Evolutionary conservation across 2,113 vertebrate genomes (phyloP).

Genomic region (Motacilla tschutschensis): DNA sequence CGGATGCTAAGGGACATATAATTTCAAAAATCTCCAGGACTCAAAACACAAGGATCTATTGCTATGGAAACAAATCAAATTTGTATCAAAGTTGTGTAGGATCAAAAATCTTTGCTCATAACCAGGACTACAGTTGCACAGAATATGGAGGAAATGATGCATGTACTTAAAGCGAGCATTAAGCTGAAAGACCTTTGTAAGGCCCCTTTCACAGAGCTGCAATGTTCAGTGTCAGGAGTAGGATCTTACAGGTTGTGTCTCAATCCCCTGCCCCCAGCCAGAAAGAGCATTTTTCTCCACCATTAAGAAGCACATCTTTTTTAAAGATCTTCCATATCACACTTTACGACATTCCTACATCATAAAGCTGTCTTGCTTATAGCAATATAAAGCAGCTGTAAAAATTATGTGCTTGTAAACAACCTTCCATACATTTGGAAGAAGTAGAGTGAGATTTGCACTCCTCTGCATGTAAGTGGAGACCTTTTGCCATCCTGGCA

Average conservation of each 20-base stretch:
- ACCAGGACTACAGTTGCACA: constrained; percentile 49
- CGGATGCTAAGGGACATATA: neutral
- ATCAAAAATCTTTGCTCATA: constrained; percentile 65
- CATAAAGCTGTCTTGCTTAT: constrained; percentile 76
- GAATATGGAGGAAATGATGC: constrained; percentile 59
- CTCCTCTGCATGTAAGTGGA: constrained; percentile 12
- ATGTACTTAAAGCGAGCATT: constrained; percentile 30
- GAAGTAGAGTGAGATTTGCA: constrained; percentile 39
- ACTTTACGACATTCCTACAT: constrained; percentile 68
- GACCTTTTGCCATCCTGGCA: neutral
- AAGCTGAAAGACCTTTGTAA: constrained; percentile 16
- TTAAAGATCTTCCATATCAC: constrained; percentile 70
- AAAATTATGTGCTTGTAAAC: constrained; percentile 75
- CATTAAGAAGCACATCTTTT: constrained; percentile 65
- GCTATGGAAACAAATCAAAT: constrained; percentile 69
- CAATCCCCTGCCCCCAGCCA: constrained; percentile 5
- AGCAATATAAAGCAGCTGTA: constrained; percentile 71
- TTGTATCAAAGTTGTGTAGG: constrained; percentile 56
- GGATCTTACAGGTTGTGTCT: constrained; percentile 18
- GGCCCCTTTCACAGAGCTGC: constrained; percentile 14
- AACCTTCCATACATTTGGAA: constrained; percentile 56
- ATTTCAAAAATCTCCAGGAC: constrained; percentile 56
- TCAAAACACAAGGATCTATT: constrained; percentile 54
- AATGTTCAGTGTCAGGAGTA: constrained; percentile 34
- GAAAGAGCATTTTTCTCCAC: constrained; percentile 52